Conservation (phyloP, 2,888 invertebrate species). For the Amiota mariae region DNA sequence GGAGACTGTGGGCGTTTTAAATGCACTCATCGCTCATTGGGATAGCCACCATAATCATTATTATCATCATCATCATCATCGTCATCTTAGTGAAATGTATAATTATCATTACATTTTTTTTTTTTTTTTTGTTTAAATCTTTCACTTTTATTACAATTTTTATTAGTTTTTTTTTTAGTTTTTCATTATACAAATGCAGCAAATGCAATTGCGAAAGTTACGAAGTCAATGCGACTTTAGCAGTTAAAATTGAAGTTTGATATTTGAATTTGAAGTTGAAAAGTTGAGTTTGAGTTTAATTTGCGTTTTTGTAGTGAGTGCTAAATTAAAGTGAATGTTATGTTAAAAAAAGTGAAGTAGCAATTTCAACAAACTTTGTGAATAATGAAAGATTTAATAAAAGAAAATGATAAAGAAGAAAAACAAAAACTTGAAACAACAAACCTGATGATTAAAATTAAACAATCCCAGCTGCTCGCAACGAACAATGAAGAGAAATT, state of each 20-base stretch:
- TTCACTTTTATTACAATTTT: slow-evolving; percentile 42
- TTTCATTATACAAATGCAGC: slow-evolving; percentile 15
- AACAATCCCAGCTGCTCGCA: slow-evolving; percentile 70
- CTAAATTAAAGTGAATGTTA: slow-evolving; percentile 38
- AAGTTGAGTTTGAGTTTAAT: background rate
- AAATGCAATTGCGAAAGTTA: slow-evolving; percentile 62
- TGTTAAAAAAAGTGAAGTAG: slow-evolving; percentile 20
- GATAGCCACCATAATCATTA: too few relatives aligned
- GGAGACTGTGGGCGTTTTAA: slow-evolving; percentile 2
- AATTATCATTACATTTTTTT: background rate
- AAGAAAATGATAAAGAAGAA: slow-evolving; percentile 12
- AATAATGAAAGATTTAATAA: slow-evolving; percentile 44
- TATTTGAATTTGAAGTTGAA: slow-evolving; percentile 24
- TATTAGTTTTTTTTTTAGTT: slow-evolving; percentile 21
- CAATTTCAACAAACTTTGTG: slow-evolving; percentile 48
- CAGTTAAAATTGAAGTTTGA: background rate
- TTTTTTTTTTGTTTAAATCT: slow-evolving; percentile 8
- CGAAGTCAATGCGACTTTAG: slow-evolving; percentile 12
- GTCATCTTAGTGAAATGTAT: too few relatives aligned
- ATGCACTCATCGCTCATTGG: background rate
- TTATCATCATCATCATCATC: too few relatives aligned
- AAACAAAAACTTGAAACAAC: slow-evolving; percentile 72
- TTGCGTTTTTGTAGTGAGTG: slow-evolving; percentile 28
- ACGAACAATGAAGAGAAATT: slow-evolving; percentile 36
- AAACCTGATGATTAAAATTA: slow-evolving; percentile 73